Percentiles rank a stretch among this genome's conserved stretches.
phyloP scores from a whole-genome alignment of 2,888 invertebrate genomes.

The Griposia aprilina region DNA sequence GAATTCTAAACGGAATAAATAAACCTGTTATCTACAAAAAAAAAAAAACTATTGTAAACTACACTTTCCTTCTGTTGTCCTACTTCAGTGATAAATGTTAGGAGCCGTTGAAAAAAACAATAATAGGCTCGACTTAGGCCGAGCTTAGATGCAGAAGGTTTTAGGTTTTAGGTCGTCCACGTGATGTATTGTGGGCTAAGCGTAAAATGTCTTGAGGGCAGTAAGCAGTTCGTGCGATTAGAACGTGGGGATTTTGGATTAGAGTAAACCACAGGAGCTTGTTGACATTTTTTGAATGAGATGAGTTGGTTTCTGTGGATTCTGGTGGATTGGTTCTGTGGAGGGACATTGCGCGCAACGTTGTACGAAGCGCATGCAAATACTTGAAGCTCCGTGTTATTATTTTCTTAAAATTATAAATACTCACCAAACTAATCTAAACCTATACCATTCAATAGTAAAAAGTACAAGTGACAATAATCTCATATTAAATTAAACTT shows the following conservation, averaged over 20 bases:
- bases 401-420: too few species aligned
- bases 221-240: conserved; percentile 22
- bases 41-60: neutral
- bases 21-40: neutral
- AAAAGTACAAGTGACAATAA: too few species aligned
- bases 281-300: neutral
- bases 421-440: too few species aligned
- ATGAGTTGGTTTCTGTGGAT: neutral
- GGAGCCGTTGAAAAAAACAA: conserved; percentile 36
- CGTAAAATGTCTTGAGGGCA: conserved; percentile 40
- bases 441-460: too few species aligned
- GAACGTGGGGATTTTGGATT: conserved; percentile 12
- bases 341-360: too few species aligned
- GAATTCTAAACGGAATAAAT: conserved; percentile 7
- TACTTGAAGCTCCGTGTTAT: too few species aligned
- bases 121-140: conserved; percentile 11
- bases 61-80: neutral
- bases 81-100: conserved; percentile 18
- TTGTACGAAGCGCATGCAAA: too few species aligned
- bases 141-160: conserved; percentile 22
- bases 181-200: conserved; percentile 46
- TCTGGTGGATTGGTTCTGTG: too few species aligned
- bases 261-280: neutral
- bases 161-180: conserved; percentile 27
- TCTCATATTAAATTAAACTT: too few species aligned